A percentile compares a stretch with the other conserved stretches of the same genome.
phyloP scores from a whole-genome alignment of 2,888 invertebrate genomes.

The Ophraella communa region DNA sequence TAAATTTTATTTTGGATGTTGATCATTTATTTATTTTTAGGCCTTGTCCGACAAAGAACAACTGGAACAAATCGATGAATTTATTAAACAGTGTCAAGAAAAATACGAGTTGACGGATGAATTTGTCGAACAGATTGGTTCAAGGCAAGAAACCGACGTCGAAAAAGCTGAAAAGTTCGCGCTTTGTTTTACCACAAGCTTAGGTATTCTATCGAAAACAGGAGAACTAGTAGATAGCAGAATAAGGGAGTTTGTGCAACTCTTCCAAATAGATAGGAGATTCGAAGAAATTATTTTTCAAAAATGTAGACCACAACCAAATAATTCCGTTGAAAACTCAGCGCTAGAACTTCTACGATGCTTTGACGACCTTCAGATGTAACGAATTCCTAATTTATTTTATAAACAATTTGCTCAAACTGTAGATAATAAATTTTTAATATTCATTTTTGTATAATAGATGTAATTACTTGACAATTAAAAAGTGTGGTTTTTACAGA shows the following conservation, averaged over 20 bases:
- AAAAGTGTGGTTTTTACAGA: too few species aligned
- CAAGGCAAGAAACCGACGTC: neutral
- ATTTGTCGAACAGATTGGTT: neutral
- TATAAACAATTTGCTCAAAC: too few species aligned
- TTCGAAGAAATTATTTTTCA: neutral
- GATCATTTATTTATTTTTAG: neutral
- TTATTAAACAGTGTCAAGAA: neutral
- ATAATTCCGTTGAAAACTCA: neutral
- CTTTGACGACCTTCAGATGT: neutral
- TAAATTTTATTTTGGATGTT: too few species aligned
- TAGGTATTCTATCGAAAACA: neutral
- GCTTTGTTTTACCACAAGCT: neutral
- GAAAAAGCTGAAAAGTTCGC: neutral
- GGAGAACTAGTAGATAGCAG: neutral
- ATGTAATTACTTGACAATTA: too few species aligned
- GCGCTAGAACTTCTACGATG: neutral
- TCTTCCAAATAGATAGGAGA: neutral
- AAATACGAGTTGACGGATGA: neutral
- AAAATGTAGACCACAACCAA: neutral
- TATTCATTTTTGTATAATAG: too few species aligned
- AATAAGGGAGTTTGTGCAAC: neutral
- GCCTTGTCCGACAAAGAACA: neutral
- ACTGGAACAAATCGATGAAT: neutral
- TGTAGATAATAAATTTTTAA: too few species aligned
- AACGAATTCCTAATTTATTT: too few species aligned